phyloP scores from a whole-genome alignment of 2,888 invertebrate genomes.

The Cheilosia soror region DNA sequence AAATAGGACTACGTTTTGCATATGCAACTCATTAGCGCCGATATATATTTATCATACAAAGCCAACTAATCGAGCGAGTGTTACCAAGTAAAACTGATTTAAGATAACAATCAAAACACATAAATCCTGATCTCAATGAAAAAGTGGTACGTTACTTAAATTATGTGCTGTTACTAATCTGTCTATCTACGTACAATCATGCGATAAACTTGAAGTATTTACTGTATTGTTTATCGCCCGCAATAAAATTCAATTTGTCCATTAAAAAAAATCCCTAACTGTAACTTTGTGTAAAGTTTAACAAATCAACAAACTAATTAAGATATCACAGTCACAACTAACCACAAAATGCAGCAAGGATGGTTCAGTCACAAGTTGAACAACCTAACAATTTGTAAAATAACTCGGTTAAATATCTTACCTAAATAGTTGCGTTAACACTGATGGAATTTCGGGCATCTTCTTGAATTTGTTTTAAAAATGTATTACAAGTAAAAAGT shows the following conservation, averaged over 20 bases:
- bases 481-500: too few relatives aligned
- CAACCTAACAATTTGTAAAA: not conserved
- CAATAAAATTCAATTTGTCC: too few relatives aligned
- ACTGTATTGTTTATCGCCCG: not conserved
- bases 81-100: not conserved
- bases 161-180: conserved; percentile 2
- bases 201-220: conserved; percentile 25
- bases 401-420: conserved; percentile 60
- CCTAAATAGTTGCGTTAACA: conserved; percentile 79
- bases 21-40: too few relatives aligned
- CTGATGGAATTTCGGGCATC: conserved; percentile 79
- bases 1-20: too few relatives aligned
- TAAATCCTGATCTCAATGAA: not conserved
- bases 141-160: not conserved
- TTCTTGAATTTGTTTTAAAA: conserved; percentile 18
- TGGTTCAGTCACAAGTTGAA: not conserved
- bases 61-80: too few relatives aligned
- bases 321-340: too few relatives aligned
- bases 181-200: conserved; percentile 28
- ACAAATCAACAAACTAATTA: too few relatives aligned
- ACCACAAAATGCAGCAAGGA: not conserved
- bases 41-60: too few relatives aligned
- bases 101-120: not conserved
- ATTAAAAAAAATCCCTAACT: too few relatives aligned
- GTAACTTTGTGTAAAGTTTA: too few relatives aligned